Evolutionary conservation across 2,113 vertebrate species (phyloP), one percentile per base, ranked within the genome.

Genomic region (Peromyscus polionotus): DNA sequence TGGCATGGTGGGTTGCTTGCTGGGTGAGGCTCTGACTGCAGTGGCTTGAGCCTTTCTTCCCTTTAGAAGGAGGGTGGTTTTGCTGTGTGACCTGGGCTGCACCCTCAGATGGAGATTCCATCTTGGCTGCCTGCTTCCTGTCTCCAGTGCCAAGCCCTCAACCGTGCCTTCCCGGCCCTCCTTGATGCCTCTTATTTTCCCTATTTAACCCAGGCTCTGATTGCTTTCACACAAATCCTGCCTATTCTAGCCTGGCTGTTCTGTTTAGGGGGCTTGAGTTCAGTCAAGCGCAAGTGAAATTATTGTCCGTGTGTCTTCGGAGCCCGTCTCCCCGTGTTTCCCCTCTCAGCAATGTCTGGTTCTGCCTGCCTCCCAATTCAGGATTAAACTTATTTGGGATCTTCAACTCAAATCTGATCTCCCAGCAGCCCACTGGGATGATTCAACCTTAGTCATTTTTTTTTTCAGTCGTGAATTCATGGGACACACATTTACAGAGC

Each of bases 101-200:
- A 45, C 96, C 87, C 92, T 88, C 81, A 84, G 81, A 83, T 94
- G 95, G 77, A 73, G 88, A 96, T 91, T 95, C 97, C 93, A 94
- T 96, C 95, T 96, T 90, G 89, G 89, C 96, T 17, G 96, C 89
- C 91, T 75, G 36, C 57, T 97, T 97, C 93, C 95, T 93, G 86
- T 80, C 61, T 93, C 65, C 14, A 0, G 8, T 59, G 96, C 95
- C 94, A 91, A 88, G 91, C 33, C 16, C 86, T 94, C 79, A 42
- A 76, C 72, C 67, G n/a, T 36, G 93, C 88, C 70, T 88, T 61
- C 72, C 92, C 59, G 88, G 65, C 88, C 88, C 83, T 77, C 16
- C 12, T 6, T 2, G 51, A 61, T 3, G 1, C 59, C 70, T 67
- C 20, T 19, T 48, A 2, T 68, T 92, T 95, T 91, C 90, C 54